phyloP scores from a whole-genome alignment of 2,797 vertebrate species.

The Protosalanx chinensis region DNA sequence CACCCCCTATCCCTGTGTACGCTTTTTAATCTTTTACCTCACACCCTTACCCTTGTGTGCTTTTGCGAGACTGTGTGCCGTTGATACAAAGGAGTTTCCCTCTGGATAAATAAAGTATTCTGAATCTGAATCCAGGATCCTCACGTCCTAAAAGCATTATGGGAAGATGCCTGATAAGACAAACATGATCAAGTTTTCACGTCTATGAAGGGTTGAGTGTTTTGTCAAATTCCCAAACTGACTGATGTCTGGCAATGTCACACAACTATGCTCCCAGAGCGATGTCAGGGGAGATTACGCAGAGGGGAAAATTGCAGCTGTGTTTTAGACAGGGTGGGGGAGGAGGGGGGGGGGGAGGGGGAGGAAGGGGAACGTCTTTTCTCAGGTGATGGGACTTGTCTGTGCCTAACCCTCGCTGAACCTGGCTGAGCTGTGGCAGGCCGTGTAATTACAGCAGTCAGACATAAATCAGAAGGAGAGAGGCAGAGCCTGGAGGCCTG shows the following conservation, averaged over 20 bases:
- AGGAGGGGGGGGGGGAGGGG: conserved; percentile 4
- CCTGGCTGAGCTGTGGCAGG: conserved; percentile 56
- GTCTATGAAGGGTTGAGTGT: conserved; percentile 27
- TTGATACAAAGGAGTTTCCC: no score
- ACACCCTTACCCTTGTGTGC: no score
- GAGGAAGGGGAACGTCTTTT: conserved; percentile 34
- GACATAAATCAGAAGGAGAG: conserved; percentile 60
- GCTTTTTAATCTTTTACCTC: no score
- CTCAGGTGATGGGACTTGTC: conserved; percentile 64
- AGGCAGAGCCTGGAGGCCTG: conserved; percentile 36
- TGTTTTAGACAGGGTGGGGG: conserved; percentile 34
- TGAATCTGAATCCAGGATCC: conserved; percentile 4
- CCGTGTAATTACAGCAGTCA: conserved; percentile 63
- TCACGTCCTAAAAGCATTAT: conserved; percentile 22
- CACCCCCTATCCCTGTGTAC: no score
- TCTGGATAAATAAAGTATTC: no score
- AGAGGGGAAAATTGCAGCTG: conserved; percentile 64
- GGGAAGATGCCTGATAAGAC: no score
- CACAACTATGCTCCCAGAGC: conserved; percentile 59
- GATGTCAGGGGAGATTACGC: conserved; percentile 58
- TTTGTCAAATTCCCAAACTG: conserved; percentile 52
- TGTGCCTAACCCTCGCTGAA: conserved; percentile 65
- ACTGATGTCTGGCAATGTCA: conserved; percentile 57
- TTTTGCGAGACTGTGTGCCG: no score
- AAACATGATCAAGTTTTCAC: neutral